phyloP scores from a whole-genome alignment of 2,888 invertebrate species.

The Dolomedes plantarius region DNA sequence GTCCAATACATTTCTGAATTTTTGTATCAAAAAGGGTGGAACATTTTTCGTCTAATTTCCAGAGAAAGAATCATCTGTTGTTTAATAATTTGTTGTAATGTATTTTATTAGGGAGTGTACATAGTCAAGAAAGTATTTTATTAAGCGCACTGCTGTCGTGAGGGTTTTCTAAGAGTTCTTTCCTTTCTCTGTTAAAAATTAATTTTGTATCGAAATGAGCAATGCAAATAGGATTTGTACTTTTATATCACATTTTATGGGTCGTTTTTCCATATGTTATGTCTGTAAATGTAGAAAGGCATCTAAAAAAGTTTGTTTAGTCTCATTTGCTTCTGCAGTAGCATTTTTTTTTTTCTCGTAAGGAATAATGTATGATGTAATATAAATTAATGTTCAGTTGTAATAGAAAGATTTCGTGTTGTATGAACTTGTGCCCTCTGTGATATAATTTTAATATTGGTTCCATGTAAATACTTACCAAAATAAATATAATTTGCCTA shows the following conservation, averaged over 20 bases:
- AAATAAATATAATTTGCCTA: slow-evolving; percentile 1
- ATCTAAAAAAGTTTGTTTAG: no score
- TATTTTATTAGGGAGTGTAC: neutral
- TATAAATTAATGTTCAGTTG: no score
- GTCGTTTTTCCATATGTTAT: no score
- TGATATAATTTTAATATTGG: neutral
- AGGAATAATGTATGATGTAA: no score
- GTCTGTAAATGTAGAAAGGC: no score
- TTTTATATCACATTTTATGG: neutral
- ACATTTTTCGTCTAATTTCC: no score
- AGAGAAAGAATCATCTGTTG: neutral
- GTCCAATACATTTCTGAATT: no score
- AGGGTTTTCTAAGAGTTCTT: neutral
- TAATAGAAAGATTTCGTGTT: no score
- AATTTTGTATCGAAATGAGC: neutral
- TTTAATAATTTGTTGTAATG: neutral
- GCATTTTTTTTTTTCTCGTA: no score
- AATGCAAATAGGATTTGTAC: neutral
- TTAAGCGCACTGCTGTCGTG: neutral
- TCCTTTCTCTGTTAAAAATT: neutral
- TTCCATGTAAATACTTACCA: neutral
- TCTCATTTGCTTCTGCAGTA: no score
- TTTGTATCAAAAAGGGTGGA: no score
- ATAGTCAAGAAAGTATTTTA: neutral
- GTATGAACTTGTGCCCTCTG: neutral